Base-by-base conservation (phyloP, 2,888 invertebrate species). In the Hyles lineata region DNA sequence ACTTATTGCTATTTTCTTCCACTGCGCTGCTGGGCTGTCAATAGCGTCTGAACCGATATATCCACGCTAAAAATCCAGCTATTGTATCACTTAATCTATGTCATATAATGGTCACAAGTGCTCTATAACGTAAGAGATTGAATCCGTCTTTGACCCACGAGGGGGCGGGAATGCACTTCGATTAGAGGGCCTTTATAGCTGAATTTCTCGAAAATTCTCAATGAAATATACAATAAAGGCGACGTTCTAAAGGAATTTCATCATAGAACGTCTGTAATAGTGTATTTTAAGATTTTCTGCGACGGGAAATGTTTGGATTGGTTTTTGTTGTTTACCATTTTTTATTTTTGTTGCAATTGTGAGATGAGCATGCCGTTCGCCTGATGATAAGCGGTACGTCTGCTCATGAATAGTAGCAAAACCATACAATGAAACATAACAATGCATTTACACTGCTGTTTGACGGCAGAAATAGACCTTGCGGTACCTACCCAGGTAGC, bases 161-260 rank as follows among this genome's bases (percentile, higher is more conserved):
- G 43, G 23, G 50, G 17, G 17, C 50, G 50, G 67, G 67, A 67
- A 67, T 67, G 67, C 67, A 67, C 67, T 67, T 67, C 23, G 43
- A 67, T 67, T 67, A 67, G 23, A 67, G 43, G 17, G 23, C 50
- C 67, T 67, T 67, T 67, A 67, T 50, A 43, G 17, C 67, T 23
- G 67, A 50, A 67, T 67, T 50, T 67, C 67, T 67, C 23, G 67
- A 23, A 67, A 67, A 67, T 67, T 23, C 43, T 23, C 50, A 23
- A 23, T 17, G 67, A 67, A 67, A 67, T 67, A 67, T 23, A 67
- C 67, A 67, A 67, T 67, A 67, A 67, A 63, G 21, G n/a, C 67
- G 23, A 50, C 50, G 23, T 17, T 67, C 43, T 23, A 67, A 50
- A 50, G 50, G 50, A 50, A 67, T 67, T 67, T 50, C 67, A 43